phyloP scores from a whole-genome alignment of 23 tunicate species.

The Clavelina lepadiformis region DNA sequence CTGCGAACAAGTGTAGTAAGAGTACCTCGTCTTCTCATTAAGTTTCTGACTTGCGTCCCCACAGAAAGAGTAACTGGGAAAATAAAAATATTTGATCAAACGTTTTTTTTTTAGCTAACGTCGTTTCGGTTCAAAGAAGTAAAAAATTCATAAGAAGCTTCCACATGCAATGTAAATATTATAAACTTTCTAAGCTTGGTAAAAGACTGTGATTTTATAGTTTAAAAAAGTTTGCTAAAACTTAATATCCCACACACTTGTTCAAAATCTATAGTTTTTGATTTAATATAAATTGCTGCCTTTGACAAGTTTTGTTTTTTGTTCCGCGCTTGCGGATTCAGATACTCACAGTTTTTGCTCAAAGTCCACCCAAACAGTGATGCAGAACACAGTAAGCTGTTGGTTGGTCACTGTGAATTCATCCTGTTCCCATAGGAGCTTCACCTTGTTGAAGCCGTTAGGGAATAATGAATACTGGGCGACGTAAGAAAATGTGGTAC shows the following conservation, averaged over 20 bases:
- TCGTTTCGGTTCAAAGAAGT: not conserved
- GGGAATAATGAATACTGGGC: conserved; percentile 55
- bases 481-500: conserved; percentile 26
- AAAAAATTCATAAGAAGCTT: not conserved
- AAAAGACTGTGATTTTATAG: too few species aligned
- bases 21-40: conserved; percentile 7
- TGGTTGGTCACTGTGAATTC: conserved; percentile 49
- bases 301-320: too few species aligned
- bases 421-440: conserved; percentile 64
- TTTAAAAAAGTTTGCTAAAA: too few species aligned
- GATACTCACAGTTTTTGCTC: conserved; percentile 55
- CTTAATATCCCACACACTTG: too few species aligned
- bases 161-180: too few species aligned
- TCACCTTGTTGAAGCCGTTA: conserved; percentile 51
- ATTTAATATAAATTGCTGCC: too few species aligned
- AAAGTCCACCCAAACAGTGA: conserved; percentile 33
- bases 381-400: conserved; percentile 29
- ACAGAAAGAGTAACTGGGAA: conserved; percentile 12
- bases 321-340: not conserved
- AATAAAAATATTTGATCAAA: not conserved
- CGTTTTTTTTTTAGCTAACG: not conserved
- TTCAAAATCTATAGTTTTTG: too few species aligned
- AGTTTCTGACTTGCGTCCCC: conserved; percentile 14
- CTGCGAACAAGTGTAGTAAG: not conserved
- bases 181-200: too few species aligned